Evolutionary conservation across 2,797 vertebrate genomes (phyloP), one percentile per base, ranked within the genome.

Genomic region (Apogon hyalosoma): DNA sequence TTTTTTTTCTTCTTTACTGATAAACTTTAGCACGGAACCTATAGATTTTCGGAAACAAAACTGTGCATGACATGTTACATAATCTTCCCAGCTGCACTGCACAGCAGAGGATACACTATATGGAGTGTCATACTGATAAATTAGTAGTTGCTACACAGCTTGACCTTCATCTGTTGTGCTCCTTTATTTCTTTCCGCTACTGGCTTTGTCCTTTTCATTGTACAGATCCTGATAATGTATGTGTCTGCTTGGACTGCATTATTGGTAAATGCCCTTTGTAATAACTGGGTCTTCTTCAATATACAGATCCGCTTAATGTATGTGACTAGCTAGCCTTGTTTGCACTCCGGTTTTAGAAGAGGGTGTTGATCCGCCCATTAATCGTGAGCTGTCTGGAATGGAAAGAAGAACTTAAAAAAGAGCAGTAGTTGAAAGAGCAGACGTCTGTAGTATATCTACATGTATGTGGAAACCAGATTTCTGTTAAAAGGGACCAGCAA

Each of bases 171-270:
- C 28, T 59, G 1, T 58, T 73, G 33, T 11, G 28, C 36, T 49
- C 42, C n/a, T 60, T 8, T 12, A 11, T 28, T 14, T 41, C 52
- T 54, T 58, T 57, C 21, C 52, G 63, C 18, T 6, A 7, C 47
- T 7, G 33, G 19, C 47, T 62, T 59, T 56, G 68, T 58, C 45
- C 38, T 45, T 63, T 61, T 24, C 52, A n/a, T 45, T 36, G 39
- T 24, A 24, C 72, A 63, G 54, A 84, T 83, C 77, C 77, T 14
- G 51, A 55, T 80, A 83, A 84, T 80, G 74, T 58, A 85, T 79
- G 72, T 59, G 18, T 19, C 39, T 51, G 39, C 48, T 41, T 73
- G 76, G 15, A 74, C 14, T 70, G 67, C 47, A 69, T 87, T 81
- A 85, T 57, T 56, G 74, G 19, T 53, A 67, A 54, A 66, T 58